phyloP scores from a whole-genome alignment of 2,888 invertebrate genomes.

The Drosophila multiciliata region DNA sequence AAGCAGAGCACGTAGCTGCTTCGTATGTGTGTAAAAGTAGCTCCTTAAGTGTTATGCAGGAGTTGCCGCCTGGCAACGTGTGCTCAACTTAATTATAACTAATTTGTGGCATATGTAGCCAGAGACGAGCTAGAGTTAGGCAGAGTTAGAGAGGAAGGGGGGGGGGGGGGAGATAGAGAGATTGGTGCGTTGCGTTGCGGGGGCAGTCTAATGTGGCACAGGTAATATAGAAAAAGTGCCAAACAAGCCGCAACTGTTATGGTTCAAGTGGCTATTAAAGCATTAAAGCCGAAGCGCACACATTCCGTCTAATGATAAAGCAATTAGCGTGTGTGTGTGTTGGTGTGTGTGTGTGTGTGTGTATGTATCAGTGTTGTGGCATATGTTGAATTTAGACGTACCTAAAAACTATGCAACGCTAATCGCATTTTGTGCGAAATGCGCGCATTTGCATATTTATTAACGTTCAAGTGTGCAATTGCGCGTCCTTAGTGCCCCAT shows the following conservation, averaged over 20 bases:
- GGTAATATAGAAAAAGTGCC: conserved; percentile 59
- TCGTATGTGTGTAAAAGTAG: conserved; percentile 52
- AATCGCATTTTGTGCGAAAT: conserved; percentile 66
- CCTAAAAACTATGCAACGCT: conserved; percentile 54
- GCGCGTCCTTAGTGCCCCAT: conserved; percentile 15
- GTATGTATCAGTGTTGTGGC: conserved; percentile 7
- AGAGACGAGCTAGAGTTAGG: neutral
- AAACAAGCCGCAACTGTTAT: conserved; percentile 62
- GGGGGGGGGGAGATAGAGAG: neutral
- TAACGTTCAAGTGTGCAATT: conserved; percentile 51
- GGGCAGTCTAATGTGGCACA: conserved; percentile 12
- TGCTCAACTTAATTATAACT: conserved; percentile 78
- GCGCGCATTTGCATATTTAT: conserved; percentile 72
- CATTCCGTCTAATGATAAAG: conserved; percentile 52
- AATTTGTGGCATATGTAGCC: conserved; percentile 73
- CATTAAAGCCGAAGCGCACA: conserved; percentile 56
- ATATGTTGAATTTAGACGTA: conserved; percentile 42
- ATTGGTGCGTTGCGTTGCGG: neutral
- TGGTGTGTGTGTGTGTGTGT: conserved; percentile 9
- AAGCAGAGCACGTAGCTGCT: conserved; percentile 56
- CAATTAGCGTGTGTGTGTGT: conserved; percentile 54
- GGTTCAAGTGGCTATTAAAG: conserved; percentile 76
- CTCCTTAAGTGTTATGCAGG: conserved; percentile 66
- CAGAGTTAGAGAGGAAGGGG: neutral
- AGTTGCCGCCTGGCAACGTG: conserved; percentile 57